phyloP scores from a whole-genome alignment of 2,797 vertebrate genomes.

The Eulemur coronatus region DNA sequence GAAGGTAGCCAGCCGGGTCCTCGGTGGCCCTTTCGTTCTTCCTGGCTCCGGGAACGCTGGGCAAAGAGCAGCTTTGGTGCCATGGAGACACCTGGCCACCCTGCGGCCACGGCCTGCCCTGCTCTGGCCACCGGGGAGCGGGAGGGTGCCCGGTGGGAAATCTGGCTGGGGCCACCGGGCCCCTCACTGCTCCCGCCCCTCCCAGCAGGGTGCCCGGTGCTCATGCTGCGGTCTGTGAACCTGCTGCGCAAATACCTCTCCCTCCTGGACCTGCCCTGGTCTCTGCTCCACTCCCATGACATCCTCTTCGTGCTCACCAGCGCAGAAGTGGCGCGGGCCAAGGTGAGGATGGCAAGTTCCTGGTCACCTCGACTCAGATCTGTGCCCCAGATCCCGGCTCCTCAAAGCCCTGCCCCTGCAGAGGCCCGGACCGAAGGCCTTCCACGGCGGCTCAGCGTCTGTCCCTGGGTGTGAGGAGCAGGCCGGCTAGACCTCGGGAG shows the following conservation, averaged over 20 bases:
- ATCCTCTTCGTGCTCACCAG: constrained; percentile 87
- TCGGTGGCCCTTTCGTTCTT: background rate
- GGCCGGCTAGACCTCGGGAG: background rate
- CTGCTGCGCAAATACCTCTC: constrained; percentile 93
- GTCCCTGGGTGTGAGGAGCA: background rate
- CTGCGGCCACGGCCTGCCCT: background rate
- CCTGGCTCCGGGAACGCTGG: background rate
- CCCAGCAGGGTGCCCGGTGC: constrained; percentile 88
- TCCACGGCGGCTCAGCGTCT: background rate
- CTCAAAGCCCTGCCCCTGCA: background rate
- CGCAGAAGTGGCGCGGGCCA: constrained; percentile 88
- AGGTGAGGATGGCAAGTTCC: constrained; percentile 84
- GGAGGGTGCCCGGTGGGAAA: background rate
- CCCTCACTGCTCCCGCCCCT: background rate
- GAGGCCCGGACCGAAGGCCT: background rate
- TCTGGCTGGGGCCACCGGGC: background rate
- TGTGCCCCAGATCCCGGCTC: background rate
- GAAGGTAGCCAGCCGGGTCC: background rate
- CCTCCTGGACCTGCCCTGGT: constrained; percentile 91
- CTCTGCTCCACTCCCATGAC: constrained; percentile 86
- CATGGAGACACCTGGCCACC: background rate
- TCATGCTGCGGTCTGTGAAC: constrained; percentile 90
- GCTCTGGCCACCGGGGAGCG: background rate
- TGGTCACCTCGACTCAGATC: background rate
- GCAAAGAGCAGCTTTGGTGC: background rate